Conservation (phyloP, 2,888 invertebrate genomes). For the Ganaspis brasiliensis region DNA sequence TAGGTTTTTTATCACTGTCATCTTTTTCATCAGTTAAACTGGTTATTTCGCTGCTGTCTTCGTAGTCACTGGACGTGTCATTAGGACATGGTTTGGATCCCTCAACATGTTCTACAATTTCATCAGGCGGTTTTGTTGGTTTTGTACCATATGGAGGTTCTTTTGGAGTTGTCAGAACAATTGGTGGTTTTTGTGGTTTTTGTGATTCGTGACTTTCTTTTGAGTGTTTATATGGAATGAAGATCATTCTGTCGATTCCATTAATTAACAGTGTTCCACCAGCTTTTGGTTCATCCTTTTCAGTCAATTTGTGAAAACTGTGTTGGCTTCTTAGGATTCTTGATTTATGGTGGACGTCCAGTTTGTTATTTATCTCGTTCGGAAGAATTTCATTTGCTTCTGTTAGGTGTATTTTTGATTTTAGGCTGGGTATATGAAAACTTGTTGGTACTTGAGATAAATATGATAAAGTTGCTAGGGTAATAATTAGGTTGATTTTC, state of each 20-base stretch:
- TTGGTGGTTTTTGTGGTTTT: background rate
- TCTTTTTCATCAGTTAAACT: background rate
- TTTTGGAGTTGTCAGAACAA: background rate
- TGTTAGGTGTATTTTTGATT: too few species aligned
- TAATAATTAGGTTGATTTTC: background rate
- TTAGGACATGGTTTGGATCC: constrained; percentile 1
- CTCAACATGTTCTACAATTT: background rate
- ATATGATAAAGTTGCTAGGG: background rate
- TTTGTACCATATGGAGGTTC: too few species aligned
- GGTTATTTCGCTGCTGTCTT: background rate
- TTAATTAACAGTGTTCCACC: background rate
- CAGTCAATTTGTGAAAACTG: background rate
- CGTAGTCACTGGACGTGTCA: background rate
- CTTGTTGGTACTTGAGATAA: background rate
- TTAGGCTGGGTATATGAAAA: background rate
- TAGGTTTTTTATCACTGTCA: too few species aligned
- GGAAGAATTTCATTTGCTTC: background rate
- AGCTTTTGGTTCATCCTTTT: background rate
- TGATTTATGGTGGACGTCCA: background rate
- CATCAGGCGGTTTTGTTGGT: background rate
- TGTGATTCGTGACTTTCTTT: background rate
- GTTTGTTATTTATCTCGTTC: background rate
- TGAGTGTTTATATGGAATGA: background rate
- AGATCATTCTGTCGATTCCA: constrained; percentile 1
- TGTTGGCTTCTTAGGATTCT: too few species aligned